phyloP scores from a whole-genome alignment of 2,113 vertebrate species.

The Laterallus jamaicensis region DNA sequence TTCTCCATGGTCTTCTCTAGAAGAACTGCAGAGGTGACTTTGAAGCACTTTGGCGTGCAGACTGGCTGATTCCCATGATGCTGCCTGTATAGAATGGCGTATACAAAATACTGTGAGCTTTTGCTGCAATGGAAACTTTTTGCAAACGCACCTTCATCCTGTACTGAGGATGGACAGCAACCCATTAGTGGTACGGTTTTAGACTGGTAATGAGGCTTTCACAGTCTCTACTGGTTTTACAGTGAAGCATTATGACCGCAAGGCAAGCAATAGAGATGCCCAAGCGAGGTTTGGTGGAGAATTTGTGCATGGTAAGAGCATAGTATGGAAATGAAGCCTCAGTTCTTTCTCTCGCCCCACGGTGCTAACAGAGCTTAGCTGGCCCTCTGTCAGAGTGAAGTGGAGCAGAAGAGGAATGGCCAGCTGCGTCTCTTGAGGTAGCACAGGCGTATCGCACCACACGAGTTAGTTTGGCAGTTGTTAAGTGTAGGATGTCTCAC shows the following conservation, averaged over 20 bases:
- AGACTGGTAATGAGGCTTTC: background rate
- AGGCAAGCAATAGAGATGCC: background rate
- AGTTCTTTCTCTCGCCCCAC: background rate
- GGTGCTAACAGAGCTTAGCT: background rate
- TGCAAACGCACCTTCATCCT: background rate
- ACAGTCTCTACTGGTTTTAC: background rate
- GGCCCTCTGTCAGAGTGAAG: background rate
- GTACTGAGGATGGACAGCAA: background rate
- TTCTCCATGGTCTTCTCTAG: background rate
- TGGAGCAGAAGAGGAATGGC: background rate
- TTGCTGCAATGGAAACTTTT: background rate
- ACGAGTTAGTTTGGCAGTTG: background rate
- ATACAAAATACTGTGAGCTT: constrained; percentile 60
- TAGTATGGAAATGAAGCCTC: background rate
- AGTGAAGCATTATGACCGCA: background rate
- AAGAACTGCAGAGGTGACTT: background rate
- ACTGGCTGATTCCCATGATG: background rate
- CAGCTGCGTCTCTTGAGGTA: fast-evolving
- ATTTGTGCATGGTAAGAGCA: background rate
- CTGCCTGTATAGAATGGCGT: background rate
- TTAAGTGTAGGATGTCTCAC: background rate
- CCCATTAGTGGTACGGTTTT: background rate
- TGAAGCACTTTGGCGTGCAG: background rate
- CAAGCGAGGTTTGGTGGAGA: background rate
- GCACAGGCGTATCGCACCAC: background rate